A percentile compares a stretch with the other conserved stretches of the same genome.
Conservation (phyloP, 2,113 vertebrate genomes). For the Phodopus roborovskii region DNA sequence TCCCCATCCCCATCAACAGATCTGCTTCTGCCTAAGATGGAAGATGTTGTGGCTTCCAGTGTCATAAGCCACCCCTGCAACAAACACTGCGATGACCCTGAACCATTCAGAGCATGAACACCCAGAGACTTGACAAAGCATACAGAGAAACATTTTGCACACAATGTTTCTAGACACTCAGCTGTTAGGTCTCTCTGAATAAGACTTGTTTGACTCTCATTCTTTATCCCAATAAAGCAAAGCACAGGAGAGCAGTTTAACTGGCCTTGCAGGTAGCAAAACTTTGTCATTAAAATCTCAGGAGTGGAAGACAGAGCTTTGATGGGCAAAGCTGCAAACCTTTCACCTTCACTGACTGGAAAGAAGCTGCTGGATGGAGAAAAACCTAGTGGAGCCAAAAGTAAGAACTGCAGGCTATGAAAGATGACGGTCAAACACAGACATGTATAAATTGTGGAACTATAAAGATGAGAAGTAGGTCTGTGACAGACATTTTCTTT, state of each 20-base stretch:
- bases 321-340: slow-evolving; percentile 62
- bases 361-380: slow-evolving; percentile 79
- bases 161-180: slow-evolving; percentile 35
- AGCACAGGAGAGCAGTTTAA: not conserved
- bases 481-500: slow-evolving; percentile 51
- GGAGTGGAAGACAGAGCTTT: not conserved
- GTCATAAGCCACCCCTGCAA: not conserved
- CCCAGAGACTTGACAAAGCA: not conserved
- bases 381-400: slow-evolving; percentile 71
- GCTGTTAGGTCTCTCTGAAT: slow-evolving; percentile 21
- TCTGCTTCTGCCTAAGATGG: not conserved
- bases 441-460: slow-evolving; percentile 85
- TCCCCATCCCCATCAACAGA: not conserved
- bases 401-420: slow-evolving; percentile 72
- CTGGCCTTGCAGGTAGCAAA: slow-evolving; percentile 12
- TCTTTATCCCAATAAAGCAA: not conserved
- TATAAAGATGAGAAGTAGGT: slow-evolving; percentile 79
- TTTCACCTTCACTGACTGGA: slow-evolving; percentile 68
- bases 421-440: slow-evolving; percentile 72
- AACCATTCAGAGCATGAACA: slow-evolving; percentile 4
- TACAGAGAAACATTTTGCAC: not conserved
- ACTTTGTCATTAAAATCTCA: not conserved
- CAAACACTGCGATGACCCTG: not conserved
- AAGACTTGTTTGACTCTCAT: slow-evolving; percentile 16
- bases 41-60: not conserved